phyloP scores from a whole-genome alignment of 2,113 vertebrate genomes.

The Xiphias gladius region DNA sequence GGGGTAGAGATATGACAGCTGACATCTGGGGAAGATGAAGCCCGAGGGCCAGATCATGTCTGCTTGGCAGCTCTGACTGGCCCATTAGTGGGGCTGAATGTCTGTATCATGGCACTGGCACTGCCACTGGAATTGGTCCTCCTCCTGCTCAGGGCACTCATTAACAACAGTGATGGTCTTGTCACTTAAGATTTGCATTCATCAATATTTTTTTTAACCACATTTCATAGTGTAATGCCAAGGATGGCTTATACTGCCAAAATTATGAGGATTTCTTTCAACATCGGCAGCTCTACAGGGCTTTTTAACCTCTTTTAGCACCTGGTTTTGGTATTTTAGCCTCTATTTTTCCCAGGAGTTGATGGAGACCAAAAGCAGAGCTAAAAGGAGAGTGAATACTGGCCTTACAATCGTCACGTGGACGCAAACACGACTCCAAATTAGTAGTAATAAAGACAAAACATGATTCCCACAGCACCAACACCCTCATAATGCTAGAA shows the following conservation, averaged over 20 bases:
- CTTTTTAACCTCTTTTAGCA: neutral
- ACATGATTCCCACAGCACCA: neutral
- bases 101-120: neutral
- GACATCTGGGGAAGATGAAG: conserved; percentile 7
- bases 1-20: conserved; percentile 26
- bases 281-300: no score
- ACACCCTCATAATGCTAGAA: neutral
- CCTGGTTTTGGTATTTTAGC: no score
- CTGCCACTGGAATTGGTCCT: neutral
- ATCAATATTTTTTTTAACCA: neutral
- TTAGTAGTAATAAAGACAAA: neutral
- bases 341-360: no score
- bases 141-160: neutral
- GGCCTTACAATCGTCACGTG: neutral
- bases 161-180: neutral
- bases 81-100: conserved; percentile 21
- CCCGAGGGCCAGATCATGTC: conserved; percentile 19
- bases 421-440: neutral
- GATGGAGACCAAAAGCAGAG: neutral
- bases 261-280: no score
- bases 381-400: neutral
- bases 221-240: neutral
- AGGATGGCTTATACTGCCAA: no score
- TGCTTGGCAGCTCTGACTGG: conserved; percentile 7
- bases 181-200: neutral